Conservation (phyloP, 2,888 invertebrate species). For the Zygothrica quintamaculata region DNA sequence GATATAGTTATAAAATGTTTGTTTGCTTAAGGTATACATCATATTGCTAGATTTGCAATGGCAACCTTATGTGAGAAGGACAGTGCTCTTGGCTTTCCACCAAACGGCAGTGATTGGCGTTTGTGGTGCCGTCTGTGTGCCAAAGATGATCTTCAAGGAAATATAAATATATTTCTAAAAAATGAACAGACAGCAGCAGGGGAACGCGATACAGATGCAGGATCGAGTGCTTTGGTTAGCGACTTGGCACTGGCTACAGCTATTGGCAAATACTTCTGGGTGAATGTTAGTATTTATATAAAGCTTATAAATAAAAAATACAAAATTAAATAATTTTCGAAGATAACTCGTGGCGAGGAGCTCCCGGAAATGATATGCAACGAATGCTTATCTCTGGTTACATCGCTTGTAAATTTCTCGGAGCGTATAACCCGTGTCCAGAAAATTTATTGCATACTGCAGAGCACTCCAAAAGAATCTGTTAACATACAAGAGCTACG, state of each 20-base stretch:
- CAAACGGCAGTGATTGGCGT: slow-evolving; percentile 54
- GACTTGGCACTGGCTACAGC: slow-evolving; percentile 70
- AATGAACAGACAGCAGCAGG: slow-evolving; percentile 43
- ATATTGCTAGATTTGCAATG: slow-evolving; percentile 21
- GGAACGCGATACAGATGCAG: slow-evolving; percentile 10
- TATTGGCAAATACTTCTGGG: slow-evolving; percentile 79
- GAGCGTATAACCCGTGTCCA: slow-evolving; percentile 80
- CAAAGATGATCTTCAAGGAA: slow-evolving; percentile 67
- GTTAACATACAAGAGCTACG: slow-evolving; percentile 57
- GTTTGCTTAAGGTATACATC: neutral
- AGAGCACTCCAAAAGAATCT: slow-evolving; percentile 36
- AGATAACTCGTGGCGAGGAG: slow-evolving; percentile 74
- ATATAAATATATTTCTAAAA: slow-evolving; percentile 72
- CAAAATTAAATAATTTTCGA: too few relatives aligned
- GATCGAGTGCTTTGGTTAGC: neutral
- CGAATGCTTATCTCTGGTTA: slow-evolving; percentile 75
- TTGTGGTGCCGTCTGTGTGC: slow-evolving; percentile 80
- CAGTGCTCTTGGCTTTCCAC: neutral
- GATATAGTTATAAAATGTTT: slow-evolving; percentile 3
- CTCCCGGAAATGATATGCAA: slow-evolving; percentile 78
- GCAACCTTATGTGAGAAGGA: slow-evolving; percentile 5
- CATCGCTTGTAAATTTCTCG: slow-evolving; percentile 75
- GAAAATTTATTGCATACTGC: slow-evolving; percentile 75
- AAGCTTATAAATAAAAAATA: neutral
- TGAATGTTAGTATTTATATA: slow-evolving; percentile 66